Evolutionary conservation across 1,140 invertebrate genomes (phyloP), one percentile per base, ranked within the genome.

Genomic region (Popillia japonica): DNA sequence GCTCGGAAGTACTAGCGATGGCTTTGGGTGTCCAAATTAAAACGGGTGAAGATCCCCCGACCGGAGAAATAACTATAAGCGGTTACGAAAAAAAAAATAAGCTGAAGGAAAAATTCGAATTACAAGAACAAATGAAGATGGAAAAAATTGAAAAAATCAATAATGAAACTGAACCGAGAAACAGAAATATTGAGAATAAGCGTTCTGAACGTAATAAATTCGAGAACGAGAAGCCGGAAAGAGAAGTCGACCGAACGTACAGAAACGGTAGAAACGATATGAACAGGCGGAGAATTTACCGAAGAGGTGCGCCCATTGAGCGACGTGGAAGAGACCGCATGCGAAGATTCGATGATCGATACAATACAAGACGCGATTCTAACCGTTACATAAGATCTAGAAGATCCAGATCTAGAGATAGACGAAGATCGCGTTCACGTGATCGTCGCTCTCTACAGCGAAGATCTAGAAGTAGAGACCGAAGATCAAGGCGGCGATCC

Each of bases 21-120:
- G 87, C 87, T 20, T 82, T 88, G 75, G 86, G 87, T n/a, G 87
- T 88, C 1, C 83, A 87, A 77, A 84, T 86, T 10, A 88, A 87
- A 81, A 84, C 82, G 6, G 85, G 85, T 0, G 84, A 85, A 72
- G 84, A 86, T 79, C 81, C 84, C n/a, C 78, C 82, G 9, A 83
- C 80, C 10, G 84, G 83, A 14, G 84, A 84, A 64, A 81, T 83
- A 9, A 80, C 78, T 61, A 81, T 85, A 11, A 83, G 82, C 55
- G 83, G 84, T 8, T 85, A 81, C 61, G 82, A 83, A 3, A 84
- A 82, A 11, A 83, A 83, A 64, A 78, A 81, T 34, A 75, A 80
- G 41, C 0, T 79, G 34, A 76, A 76, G 10, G 44, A 76, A 48
- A 55, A 48, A 22, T 14, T 44, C 7, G 72, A 74, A 20, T n/a